A percentile compares a stretch with the other conserved stretches of the same genome.
These are phyloP conservation scores for Caenorhabditis becei DNA, from an alignment of 2,888 invertebrate species.

Conservation along the genomic window DNA sequence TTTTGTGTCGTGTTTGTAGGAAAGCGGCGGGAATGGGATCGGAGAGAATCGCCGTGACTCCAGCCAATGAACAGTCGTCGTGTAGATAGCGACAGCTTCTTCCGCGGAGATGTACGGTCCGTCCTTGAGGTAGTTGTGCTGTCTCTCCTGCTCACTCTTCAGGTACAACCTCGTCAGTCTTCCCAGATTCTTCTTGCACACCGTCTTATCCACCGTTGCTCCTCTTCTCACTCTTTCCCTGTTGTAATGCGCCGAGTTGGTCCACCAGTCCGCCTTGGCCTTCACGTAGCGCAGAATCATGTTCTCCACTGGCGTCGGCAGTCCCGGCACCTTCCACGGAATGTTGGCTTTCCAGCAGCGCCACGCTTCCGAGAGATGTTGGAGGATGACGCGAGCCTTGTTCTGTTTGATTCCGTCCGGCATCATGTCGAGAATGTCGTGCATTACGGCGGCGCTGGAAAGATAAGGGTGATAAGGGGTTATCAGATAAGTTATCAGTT, in stretches of 20 bases:
- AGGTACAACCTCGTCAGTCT: slow-evolving; percentile 96
- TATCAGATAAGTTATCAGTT: no score
- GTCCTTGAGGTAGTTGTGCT: slow-evolving; percentile 99
- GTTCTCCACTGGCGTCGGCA: slow-evolving; percentile 99
- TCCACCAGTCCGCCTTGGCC: slow-evolving; percentile 99
- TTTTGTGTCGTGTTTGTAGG: slow-evolving; percentile 99
- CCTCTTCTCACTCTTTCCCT: slow-evolving; percentile 97
- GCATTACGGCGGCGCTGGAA: slow-evolving; percentile 84
- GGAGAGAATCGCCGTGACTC: slow-evolving; percentile 98
- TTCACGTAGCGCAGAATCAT: slow-evolving; percentile 99
- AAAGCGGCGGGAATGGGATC: slow-evolving; percentile 98
- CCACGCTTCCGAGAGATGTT: slow-evolving; percentile 99
- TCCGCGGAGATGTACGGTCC: slow-evolving; percentile 99
- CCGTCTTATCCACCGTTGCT: slow-evolving; percentile 99
- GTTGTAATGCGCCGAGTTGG: slow-evolving; percentile 99
- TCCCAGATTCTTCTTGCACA: slow-evolving; percentile 99
- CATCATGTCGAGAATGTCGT: slow-evolving; percentile 99
- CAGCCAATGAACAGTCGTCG: slow-evolving; percentile 99
- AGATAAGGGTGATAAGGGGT: no score
- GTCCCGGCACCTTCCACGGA: slow-evolving; percentile 99
- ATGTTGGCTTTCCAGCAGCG: slow-evolving; percentile 99
- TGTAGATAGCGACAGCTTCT: slow-evolving; percentile 99
- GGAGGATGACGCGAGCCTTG: slow-evolving; percentile 97
- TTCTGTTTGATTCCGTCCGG: slow-evolving; percentile 99
- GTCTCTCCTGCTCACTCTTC: slow-evolving; percentile 97